Conservation (phyloP, 1,140 invertebrate species). For the Drosophila teissieri region DNA sequence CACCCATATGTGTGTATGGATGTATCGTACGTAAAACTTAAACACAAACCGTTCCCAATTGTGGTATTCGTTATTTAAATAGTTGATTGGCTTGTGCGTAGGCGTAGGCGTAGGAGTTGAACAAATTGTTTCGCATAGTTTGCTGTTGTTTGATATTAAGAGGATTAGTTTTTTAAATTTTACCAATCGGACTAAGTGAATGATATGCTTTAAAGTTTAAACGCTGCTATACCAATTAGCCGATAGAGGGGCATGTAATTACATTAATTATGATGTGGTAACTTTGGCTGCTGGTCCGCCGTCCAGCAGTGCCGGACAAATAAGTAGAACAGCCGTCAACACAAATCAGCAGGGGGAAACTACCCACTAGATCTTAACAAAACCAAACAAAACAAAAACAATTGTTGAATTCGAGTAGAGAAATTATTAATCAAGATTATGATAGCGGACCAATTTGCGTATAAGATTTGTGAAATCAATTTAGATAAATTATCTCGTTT, state of each 20-base stretch:
- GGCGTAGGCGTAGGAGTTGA: conserved; percentile 44
- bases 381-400: conserved; percentile 26
- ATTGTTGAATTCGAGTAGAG: conserved; percentile 81
- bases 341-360: conserved; percentile 28
- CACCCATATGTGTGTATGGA: too few relatives aligned
- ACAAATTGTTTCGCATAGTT: conserved; percentile 62
- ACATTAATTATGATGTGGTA: conserved; percentile 60
- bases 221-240: conserved; percentile 47
- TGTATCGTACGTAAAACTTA: conserved; percentile 37
- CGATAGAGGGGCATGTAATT: conserved; percentile 39
- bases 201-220: conserved; percentile 53
- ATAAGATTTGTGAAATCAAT: conserved; percentile 82
- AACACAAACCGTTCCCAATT: conserved; percentile 39
- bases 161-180: conserved; percentile 63
- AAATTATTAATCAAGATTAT: conserved; percentile 81
- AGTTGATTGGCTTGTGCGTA: conserved; percentile 58
- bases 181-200: conserved; percentile 41
- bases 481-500: conserved; percentile 75
- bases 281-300: conserved; percentile 26
- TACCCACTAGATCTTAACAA: conserved; percentile 50
- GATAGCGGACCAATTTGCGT: conserved; percentile 84
- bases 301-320: conserved; percentile 25
- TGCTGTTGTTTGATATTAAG: conserved; percentile 76
- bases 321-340: conserved; percentile 30
- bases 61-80: conserved; percentile 44